phyloP scores from a whole-genome alignment of 2,113 vertebrate species.

The Pedionomus torquatus region DNA sequence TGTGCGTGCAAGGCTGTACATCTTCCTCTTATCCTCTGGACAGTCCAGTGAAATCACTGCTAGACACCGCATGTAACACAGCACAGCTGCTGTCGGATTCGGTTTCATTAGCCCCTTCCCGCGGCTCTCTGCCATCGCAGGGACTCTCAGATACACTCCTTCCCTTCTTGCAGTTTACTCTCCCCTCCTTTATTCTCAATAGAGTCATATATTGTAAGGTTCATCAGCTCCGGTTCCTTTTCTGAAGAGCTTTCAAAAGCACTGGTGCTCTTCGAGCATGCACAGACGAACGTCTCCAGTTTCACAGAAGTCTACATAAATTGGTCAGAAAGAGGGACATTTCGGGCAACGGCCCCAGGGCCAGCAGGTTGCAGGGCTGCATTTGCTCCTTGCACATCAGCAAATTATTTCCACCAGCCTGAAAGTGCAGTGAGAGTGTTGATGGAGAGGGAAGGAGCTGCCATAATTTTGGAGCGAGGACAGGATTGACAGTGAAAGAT shows the following conservation, averaged over 20 bases:
- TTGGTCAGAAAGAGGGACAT: neutral
- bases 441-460: neutral
- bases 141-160: neutral
- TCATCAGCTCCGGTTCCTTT: neutral
- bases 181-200: neutral
- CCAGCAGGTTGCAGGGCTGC: neutral
- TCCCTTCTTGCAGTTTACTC: neutral
- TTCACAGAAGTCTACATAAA: conserved; percentile 20
- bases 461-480: neutral
- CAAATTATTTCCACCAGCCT: neutral
- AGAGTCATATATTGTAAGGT: conserved; percentile 33
- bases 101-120: conserved; percentile 53
- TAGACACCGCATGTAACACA: neutral
- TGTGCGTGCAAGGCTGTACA: neutral
- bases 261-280: neutral
- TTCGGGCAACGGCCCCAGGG: neutral
- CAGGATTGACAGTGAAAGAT: neutral
- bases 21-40: neutral
- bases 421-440: neutral
- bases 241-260: conserved; percentile 24
- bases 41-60: conserved; percentile 23
- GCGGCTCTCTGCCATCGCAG: neutral
- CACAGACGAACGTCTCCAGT: neutral
- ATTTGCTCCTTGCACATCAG: neutral
- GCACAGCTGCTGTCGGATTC: conserved; percentile 37